Evolutionary conservation across 2,888 invertebrate genomes (phyloP), one percentile per base, ranked within the genome.

Genomic region (Dasypolia templi): DNA sequence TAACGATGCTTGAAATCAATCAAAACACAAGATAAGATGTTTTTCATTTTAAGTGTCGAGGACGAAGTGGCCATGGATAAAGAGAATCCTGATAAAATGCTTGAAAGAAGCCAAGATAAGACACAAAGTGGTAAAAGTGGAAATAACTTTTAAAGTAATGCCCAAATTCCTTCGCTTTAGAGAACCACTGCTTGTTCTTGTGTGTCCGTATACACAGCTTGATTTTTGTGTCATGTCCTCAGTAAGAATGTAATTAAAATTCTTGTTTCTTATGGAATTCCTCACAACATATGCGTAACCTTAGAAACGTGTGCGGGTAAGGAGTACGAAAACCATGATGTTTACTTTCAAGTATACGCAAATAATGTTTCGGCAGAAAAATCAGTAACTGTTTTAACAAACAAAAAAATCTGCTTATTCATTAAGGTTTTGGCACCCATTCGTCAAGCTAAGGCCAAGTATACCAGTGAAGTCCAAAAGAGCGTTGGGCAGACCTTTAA

Each of bases 281-380:
- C 62, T 42, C 75, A 62, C 42, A 70, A 64, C 81, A 78, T 68
- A 78, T 78, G 59, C 56, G 46, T 75, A 65, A 68, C 61, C 56
- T 68, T 55, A 58, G 29, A 53, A 51, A 64, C 22, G 64, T 61
- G 32, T 62, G 66, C 26, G 61, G 56, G 67, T 63, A 58, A 29
- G 42, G 51, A 64, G 29, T 62, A 51, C 67, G 32, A 66, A 59
- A 61, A 56, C 59, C 49, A 39, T 58, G 9, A 49, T 51, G 42
- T 26, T 66, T 51, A 17, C 29, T 44, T 67, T n/a, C 3, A 56
- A 58, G 58, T 22, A 46, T 55, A 14, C 44, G 32, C 46, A n/a
- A n/a, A 49, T 1, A 26, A 1, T 49, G 17, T n/a, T 9, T 19
- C 1, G 1, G 2, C 9, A 42, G 12, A 26, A 29, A 53, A 32